Percentiles rank a stretch among this genome's conserved stretches.
Evolutionary conservation across 2,797 vertebrate species (phyloP).

Genomic region (Typhlichthys subterraneus): DNA sequence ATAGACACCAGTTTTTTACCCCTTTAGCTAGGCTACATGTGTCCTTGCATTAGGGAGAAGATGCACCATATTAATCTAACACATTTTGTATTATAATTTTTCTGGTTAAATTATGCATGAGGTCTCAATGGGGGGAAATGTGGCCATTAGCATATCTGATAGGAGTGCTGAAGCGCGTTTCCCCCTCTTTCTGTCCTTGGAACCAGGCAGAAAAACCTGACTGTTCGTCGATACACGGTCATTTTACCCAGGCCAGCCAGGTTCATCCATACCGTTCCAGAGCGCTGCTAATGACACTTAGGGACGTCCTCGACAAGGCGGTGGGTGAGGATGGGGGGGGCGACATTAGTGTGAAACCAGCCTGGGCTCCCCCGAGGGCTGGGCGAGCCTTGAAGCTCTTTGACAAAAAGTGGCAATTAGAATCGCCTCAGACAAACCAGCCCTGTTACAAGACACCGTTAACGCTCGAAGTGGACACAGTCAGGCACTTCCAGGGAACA

Average conservation of each 20-base stretch:
- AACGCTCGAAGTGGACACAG: slow-evolving; percentile 52
- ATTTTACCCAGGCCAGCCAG: slow-evolving; percentile 70
- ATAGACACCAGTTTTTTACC: slow-evolving; percentile 23
- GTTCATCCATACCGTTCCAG: slow-evolving; percentile 63
- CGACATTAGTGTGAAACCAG: slow-evolving; percentile 61
- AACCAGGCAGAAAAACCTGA: slow-evolving; percentile 69
- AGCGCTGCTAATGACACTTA: slow-evolving; percentile 66
- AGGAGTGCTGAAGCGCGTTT: slow-evolving; percentile 62
- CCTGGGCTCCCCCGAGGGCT: slow-evolving; percentile 56
- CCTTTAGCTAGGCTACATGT: slow-evolving; percentile 55
- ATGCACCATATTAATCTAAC: slow-evolving; percentile 69
- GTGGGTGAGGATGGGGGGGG: slow-evolving; percentile 49
- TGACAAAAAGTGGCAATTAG: slow-evolving; percentile 70
- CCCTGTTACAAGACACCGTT: slow-evolving; percentile 66
- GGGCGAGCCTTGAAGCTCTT: slow-evolving; percentile 62
- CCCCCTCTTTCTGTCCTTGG: slow-evolving; percentile 77
- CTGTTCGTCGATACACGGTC: slow-evolving; percentile 82
- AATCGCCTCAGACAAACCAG: slow-evolving; percentile 67
- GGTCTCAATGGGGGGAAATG: slow-evolving; percentile 75
- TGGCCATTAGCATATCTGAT: slow-evolving; percentile 83
- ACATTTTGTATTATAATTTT: slow-evolving; percentile 74
- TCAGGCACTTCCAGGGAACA: slow-evolving; percentile 49
- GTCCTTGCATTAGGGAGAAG: slow-evolving; percentile 62
- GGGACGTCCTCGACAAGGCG: slow-evolving; percentile 51
- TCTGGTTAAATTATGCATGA: slow-evolving; percentile 80